phyloP scores from a whole-genome alignment of 2,797 vertebrate species.

The Pogonophryne albipinna region DNA sequence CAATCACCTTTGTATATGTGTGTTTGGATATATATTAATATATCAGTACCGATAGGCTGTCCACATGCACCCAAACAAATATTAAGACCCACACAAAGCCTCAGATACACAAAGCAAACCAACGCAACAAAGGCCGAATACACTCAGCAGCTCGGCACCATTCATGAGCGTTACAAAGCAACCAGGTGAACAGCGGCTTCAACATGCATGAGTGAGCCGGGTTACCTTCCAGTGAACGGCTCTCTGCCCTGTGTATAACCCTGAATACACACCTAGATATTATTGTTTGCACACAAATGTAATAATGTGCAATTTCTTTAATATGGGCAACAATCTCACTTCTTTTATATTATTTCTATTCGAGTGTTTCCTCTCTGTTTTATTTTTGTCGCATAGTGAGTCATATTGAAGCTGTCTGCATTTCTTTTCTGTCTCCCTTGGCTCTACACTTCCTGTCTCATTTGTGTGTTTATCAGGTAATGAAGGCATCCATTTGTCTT shows the following conservation, averaged over 20 bases:
- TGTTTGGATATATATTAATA: constrained; percentile 12
- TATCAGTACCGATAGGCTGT: constrained; percentile 36
- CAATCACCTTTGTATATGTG: constrained; percentile 25
- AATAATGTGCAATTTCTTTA: not conserved
- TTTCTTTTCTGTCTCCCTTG: constrained; percentile 38
- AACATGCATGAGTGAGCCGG: constrained; percentile 12
- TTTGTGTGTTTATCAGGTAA: constrained; percentile 37
- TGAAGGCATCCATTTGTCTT: constrained; percentile 39
- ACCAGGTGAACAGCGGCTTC: constrained; percentile 53
- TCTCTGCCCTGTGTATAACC: not conserved
- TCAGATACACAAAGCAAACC: constrained; percentile 58
- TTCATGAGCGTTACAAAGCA: constrained; percentile 64
- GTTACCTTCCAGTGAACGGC: constrained; percentile 17
- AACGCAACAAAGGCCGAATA: constrained; percentile 53
- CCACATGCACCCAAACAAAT: constrained; percentile 35
- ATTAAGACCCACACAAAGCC: constrained; percentile 48
- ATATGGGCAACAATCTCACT: not conserved
- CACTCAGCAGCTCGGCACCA: constrained; percentile 16
- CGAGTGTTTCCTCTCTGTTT: not conserved
- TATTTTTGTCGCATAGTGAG: constrained; percentile 23
- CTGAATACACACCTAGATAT: constrained; percentile 17
- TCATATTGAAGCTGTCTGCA: constrained; percentile 22
- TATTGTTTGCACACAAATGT: not conserved
- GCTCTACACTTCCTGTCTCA: constrained; percentile 19
- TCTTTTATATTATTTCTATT: constrained; percentile 3